Conservation (phyloP, 2,113 vertebrate genomes). For the Phoenicopterus ruber region DNA sequence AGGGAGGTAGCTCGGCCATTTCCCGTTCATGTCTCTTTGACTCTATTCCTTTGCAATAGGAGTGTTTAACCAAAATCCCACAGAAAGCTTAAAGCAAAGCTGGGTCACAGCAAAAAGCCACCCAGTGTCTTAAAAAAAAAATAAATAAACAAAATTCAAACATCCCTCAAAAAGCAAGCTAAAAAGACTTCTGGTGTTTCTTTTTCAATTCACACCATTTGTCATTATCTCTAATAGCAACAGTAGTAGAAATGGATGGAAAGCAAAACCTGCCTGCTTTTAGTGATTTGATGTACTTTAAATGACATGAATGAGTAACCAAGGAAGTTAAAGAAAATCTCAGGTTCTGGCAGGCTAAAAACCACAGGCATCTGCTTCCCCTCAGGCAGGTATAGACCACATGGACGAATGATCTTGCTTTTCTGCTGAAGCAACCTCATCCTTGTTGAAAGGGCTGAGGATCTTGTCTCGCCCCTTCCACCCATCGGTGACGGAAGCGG, state of each 20-base stretch:
- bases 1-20: neutral
- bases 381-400: neutral
- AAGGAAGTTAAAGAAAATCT: constrained; percentile 22
- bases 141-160: neutral
- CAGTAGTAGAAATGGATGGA: neutral
- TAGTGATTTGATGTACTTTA: neutral
- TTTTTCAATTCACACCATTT: neutral
- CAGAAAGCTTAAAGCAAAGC: neutral
- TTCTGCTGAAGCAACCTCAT: neutral
- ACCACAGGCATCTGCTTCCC: neutral
- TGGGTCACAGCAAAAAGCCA: neutral
- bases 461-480: neutral
- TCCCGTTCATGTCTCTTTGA: neutral
- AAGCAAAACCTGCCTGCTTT: neutral
- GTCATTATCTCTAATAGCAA: neutral
- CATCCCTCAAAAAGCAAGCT: neutral
- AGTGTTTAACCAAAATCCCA: neutral
- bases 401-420: neutral
- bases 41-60: neutral
- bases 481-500: neutral
- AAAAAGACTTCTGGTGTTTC: neutral
- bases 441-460: neutral
- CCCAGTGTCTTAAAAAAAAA: neutral
- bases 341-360: neutral
- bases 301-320: neutral